Conservation (phyloP, 2,113 vertebrate genomes). For the Platycercus adscitus region DNA sequence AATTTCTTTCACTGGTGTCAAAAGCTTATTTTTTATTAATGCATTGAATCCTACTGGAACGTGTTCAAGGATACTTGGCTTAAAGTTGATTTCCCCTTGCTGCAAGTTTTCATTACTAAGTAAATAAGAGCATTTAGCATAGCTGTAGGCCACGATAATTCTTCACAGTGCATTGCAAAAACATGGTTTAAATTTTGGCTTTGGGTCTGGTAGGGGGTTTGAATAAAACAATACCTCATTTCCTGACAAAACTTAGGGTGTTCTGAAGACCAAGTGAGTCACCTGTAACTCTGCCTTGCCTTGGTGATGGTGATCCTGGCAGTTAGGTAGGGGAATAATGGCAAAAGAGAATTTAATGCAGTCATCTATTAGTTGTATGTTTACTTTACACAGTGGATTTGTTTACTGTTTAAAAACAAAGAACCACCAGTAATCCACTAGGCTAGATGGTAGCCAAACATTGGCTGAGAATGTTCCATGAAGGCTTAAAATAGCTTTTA, state of each 20-base stretch:
- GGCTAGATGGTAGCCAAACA: neutral
- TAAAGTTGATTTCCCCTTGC: conserved; percentile 1
- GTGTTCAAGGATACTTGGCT: conserved; percentile 16
- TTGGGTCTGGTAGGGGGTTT: neutral
- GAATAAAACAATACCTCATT: neutral
- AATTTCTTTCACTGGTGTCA: neutral
- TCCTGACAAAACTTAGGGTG: neutral
- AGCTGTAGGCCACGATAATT: conserved; percentile 32
- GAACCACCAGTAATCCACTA: neutral
- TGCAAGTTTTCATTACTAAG: conserved; percentile 22
- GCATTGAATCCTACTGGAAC: neutral
- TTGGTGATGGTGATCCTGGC: neutral
- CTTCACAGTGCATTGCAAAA: conserved; percentile 19
- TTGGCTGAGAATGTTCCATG: neutral
- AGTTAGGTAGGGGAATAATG: neutral
- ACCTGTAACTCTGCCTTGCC: neutral
- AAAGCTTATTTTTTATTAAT: conserved; percentile 2
- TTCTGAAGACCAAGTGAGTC: neutral
- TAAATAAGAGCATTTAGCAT: conserved; percentile 9
- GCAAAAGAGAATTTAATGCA: neutral
- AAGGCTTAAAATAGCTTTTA: neutral
- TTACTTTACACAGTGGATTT: neutral
- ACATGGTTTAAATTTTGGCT: conserved; percentile 19
- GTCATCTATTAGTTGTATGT: neutral
- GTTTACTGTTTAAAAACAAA: neutral